Evolutionary conservation across 1,140 invertebrate species (phyloP).

Genomic region (Caenorhabditis brenneri): DNA sequence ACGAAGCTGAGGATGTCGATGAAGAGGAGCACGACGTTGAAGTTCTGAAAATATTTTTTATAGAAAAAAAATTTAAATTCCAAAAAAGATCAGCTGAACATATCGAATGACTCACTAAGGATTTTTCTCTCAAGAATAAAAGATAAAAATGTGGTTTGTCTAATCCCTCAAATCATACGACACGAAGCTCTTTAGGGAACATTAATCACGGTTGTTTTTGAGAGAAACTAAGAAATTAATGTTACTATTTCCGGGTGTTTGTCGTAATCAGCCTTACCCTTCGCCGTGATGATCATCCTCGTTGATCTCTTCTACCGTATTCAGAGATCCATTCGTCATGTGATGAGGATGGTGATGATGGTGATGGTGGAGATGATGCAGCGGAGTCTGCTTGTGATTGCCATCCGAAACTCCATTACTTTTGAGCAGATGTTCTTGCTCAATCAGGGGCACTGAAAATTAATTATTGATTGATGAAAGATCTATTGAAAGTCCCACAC

Average conservation of each 20-base stretch:
- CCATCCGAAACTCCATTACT: not conserved
- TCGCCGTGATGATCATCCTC: slow-evolving; percentile 35
- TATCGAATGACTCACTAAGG: no score
- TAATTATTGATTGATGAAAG: not conserved
- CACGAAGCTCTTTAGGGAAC: not conserved
- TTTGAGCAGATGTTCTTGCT: not conserved
- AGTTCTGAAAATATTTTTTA: not conserved
- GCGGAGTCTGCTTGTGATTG: not conserved
- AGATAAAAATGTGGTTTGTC: no score
- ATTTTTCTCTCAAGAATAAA: no score
- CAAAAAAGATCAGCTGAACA: no score
- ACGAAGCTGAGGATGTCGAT: not conserved
- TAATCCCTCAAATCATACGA: not conserved
- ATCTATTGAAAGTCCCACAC: not conserved
- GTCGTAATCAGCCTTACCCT: not conserved
- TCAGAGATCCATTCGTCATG: slow-evolving; percentile 24
- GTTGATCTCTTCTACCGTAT: slow-evolving; percentile 32
- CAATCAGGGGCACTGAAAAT: not conserved
- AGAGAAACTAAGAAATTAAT: no score
- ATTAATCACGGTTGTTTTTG: not conserved
- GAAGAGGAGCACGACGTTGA: slow-evolving; percentile 15
- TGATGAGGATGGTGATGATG: slow-evolving; percentile 25
- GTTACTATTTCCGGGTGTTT: not conserved
- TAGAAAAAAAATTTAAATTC: not conserved
- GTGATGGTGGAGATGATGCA: not conserved